Percentiles rank a stretch among this genome's conserved stretches.
These are phyloP conservation scores for Tautogolabrus adspersus DNA, from an alignment of 2,113 vertebrate species.

Conservation along the genomic window DNA sequence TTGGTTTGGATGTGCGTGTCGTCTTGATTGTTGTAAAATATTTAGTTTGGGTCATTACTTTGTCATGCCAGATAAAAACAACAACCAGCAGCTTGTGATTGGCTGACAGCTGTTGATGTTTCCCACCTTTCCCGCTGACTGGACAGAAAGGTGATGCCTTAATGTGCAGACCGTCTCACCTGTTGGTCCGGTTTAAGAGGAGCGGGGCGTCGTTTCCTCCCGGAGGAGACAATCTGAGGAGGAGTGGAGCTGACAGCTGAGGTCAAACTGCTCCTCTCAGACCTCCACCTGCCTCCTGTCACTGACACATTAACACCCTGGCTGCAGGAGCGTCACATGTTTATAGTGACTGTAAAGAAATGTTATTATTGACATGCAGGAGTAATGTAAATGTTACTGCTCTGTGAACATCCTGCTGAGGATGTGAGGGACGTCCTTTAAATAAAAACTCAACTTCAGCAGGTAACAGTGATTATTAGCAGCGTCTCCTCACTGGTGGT, in stretches of 20 bases:
- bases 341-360: too few relatives aligned
- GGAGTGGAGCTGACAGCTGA: conserved; percentile 2
- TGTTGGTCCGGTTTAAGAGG: neutral
- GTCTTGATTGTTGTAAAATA: too few relatives aligned
- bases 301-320: too few relatives aligned
- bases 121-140: neutral
- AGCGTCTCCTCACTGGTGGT: too few relatives aligned
- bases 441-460: too few relatives aligned
- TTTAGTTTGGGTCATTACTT: too few relatives aligned
- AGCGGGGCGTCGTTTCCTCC: neutral
- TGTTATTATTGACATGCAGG: too few relatives aligned
- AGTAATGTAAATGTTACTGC: too few relatives aligned
- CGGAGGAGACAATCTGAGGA: neutral
- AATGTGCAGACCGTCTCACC: conserved; percentile 1
- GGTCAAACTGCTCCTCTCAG: neutral
- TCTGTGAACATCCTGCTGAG: neutral
- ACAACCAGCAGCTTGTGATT: neutral
- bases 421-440: neutral
- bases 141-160: conserved; percentile 14
- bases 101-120: neutral
- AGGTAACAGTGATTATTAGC: too few relatives aligned
- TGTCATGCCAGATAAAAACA: neutral
- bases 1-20: too few relatives aligned
- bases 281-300: neutral
- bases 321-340: too few relatives aligned